A percentile compares a stretch with the other conserved stretches of the same genome.
Evolutionary conservation across 2,113 vertebrate genomes (phyloP).

Genomic region (Chloebia gouldiae): DNA sequence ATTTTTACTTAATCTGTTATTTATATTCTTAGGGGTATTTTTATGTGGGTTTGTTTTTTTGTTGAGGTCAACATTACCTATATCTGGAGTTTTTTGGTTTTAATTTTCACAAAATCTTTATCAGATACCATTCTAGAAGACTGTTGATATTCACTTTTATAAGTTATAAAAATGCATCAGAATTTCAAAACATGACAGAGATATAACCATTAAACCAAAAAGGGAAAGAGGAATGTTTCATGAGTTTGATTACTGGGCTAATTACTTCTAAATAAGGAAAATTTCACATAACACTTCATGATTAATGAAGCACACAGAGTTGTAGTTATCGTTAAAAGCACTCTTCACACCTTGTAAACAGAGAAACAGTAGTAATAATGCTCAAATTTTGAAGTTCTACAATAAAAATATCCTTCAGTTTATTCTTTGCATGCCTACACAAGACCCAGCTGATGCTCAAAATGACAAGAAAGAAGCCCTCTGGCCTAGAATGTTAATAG

Average conservation of each 20-base stretch:
- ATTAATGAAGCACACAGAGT: background rate
- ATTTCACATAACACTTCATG: background rate
- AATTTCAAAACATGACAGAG: background rate
- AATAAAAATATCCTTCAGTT: background rate
- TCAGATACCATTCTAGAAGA: background rate
- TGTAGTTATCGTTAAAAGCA: background rate
- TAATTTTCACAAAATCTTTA: background rate
- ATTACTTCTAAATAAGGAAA: background rate
- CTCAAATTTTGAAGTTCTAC: background rate
- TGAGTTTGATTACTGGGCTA: background rate
- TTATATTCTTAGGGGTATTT: background rate
- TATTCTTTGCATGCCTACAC: background rate
- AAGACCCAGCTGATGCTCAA: background rate
- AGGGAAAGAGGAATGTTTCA: background rate
- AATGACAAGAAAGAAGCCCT: background rate
- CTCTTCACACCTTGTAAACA: background rate
- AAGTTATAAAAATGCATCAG: background rate
- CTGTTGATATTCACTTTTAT: background rate
- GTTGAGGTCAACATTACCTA: background rate
- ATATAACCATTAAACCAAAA: background rate
- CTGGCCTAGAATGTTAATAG: background rate
- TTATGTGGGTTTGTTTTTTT: background rate
- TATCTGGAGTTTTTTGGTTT: background rate
- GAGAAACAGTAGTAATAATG: background rate
- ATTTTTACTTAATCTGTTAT: background rate